phyloP scores from a whole-genome alignment of 23 tunicate species.

The Ciona savignyi region DNA sequence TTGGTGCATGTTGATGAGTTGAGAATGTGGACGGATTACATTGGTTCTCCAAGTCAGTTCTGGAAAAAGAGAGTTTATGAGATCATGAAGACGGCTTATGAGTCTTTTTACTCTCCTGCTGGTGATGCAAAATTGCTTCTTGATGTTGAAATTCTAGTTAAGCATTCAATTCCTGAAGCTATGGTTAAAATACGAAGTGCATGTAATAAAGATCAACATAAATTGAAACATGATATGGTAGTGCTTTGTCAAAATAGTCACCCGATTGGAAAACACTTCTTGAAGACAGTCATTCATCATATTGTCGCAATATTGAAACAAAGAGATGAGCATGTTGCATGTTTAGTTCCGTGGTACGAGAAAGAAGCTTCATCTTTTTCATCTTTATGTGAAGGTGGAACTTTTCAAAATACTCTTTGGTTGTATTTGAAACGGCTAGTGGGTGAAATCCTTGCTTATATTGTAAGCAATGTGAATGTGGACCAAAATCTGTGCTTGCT shows the following conservation, averaged over 20 bases:
- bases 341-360: conserved; percentile 3
- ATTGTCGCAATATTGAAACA: neutral
- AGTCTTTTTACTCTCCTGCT: neutral
- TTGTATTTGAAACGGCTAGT: conserved; percentile 17
- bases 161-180: conserved; percentile 24
- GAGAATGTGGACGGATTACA: conserved; percentile 29
- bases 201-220: too few relatives aligned
- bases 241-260: too few relatives aligned
- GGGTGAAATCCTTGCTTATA: conserved; percentile 27
- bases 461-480: conserved; percentile 36
- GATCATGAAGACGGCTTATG: conserved; percentile 11
- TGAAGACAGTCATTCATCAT: neutral
- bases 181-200: conserved; percentile 31
- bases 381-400: conserved; percentile 51
- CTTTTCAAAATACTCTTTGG: conserved; percentile 58
- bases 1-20: conserved; percentile 57
- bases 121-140: conserved; percentile 4
- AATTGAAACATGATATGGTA: too few relatives aligned
- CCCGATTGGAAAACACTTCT: too few relatives aligned
- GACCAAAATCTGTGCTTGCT: conserved; percentile 45
- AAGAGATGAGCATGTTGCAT: conserved; percentile 8
- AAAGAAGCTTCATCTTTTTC: conserved; percentile 36
- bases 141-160: conserved; percentile 15
- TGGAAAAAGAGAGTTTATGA: conserved; percentile 27
- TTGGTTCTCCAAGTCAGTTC: conserved; percentile 25